Conservation (phyloP, 2,113 vertebrate genomes). For the Hylia prasina region DNA sequence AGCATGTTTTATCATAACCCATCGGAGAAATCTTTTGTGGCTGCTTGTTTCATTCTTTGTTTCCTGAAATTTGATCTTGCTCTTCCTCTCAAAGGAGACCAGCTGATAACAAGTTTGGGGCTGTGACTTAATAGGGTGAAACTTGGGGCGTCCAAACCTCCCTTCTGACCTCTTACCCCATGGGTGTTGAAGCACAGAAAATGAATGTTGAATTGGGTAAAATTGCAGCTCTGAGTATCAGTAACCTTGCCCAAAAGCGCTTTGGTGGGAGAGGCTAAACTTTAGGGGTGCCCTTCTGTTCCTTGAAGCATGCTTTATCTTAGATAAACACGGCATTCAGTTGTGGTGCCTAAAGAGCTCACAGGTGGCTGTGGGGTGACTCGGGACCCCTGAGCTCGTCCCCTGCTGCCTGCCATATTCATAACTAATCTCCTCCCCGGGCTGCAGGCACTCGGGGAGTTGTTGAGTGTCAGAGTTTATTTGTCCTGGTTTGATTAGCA, state of each 20-base stretch:
- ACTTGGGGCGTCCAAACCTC: background rate
- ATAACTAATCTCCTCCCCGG: constrained; percentile 65
- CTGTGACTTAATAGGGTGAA: background rate
- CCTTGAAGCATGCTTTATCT: background rate
- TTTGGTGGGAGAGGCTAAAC: background rate
- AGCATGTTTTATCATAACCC: background rate
- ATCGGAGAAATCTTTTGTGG: background rate
- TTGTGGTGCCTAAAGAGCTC: background rate
- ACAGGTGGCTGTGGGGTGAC: background rate
- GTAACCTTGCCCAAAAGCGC: background rate
- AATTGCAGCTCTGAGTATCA: background rate
- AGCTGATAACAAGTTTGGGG: background rate
- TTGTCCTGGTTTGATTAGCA: constrained; percentile 79
- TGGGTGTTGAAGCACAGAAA: background rate
- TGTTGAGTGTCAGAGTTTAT: constrained; percentile 82
- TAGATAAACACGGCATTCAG: background rate
- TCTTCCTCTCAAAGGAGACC: background rate
- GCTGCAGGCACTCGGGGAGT: constrained; percentile 73
- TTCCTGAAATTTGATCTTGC: background rate
- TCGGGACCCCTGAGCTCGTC: background rate
- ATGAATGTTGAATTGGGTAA: background rate
- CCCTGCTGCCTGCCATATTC: constrained; percentile 46
- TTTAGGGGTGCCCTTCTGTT: background rate
- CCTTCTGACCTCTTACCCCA: background rate
- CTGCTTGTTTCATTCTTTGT: background rate